Percentiles rank a stretch among this genome's conserved stretches.
These are phyloP conservation scores for Eufriesea mexicana DNA, from an alignment of 1,140 invertebrate genomes.

Conservation along the genomic window DNA sequence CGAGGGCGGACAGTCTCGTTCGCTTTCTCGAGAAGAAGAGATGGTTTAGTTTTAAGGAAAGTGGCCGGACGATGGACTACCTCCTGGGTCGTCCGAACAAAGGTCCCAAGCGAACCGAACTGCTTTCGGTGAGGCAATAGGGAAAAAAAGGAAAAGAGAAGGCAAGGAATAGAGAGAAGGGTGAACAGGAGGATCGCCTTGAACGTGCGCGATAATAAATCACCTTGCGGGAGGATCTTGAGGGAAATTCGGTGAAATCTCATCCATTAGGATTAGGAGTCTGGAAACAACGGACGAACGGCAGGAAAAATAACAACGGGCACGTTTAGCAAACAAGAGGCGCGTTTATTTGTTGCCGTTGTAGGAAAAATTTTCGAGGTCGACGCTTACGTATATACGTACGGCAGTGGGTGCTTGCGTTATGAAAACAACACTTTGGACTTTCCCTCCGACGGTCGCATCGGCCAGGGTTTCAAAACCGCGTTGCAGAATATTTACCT, in stretches of 20 bases:
- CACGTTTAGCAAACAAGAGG: slow-evolving; percentile 53
- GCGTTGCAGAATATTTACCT: slow-evolving; percentile 70
- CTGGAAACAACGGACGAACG: slow-evolving; percentile 7
- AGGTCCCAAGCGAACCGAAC: slow-evolving; percentile 57
- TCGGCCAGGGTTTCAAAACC: slow-evolving; percentile 32
- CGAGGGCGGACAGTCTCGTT: slow-evolving; percentile 62
- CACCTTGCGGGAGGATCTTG: slow-evolving; percentile 63
- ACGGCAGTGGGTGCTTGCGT: slow-evolving; percentile 34
- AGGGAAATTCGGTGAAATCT: slow-evolving; percentile 68
- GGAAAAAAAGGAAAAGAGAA: slow-evolving; percentile 49
- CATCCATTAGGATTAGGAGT: slow-evolving; percentile 74
- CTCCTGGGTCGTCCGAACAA: slow-evolving; percentile 61
- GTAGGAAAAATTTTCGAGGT: slow-evolving; percentile 45
- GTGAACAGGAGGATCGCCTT: slow-evolving; percentile 37
- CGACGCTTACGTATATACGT: slow-evolving; percentile 20
- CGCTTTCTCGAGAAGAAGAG: slow-evolving; percentile 46
- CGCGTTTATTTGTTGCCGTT: slow-evolving; percentile 38
- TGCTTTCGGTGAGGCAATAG: slow-evolving; percentile 24
- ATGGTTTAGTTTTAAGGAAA: slow-evolving; percentile 65
- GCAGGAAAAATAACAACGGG: not conserved
- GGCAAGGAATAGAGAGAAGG: not conserved
- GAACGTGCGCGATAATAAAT: slow-evolving; percentile 69
- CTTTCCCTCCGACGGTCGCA: slow-evolving; percentile 1
- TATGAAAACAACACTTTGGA: slow-evolving; percentile 57
- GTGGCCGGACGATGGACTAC: slow-evolving; percentile 53